Evolutionary conservation across 2,797 vertebrate genomes (phyloP), one percentile per base, ranked within the genome.

Genomic region (Linurgus olivaceus): DNA sequence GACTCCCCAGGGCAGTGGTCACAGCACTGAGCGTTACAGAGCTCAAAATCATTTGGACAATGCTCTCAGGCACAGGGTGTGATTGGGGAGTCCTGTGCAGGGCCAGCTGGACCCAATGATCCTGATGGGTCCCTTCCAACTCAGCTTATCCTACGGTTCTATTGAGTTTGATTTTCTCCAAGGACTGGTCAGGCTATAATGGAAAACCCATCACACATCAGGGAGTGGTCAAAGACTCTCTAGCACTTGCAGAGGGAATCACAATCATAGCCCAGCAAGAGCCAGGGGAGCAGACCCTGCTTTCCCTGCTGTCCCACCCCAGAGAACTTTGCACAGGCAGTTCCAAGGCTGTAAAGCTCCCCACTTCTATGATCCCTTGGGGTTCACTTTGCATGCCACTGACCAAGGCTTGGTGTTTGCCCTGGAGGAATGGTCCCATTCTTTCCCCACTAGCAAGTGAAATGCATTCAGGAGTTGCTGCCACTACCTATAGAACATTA

Each of bases 401-500:
- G 1, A 42, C 10, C 33, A 70, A 78, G n/a, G 51, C 9, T 31
- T 90, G 47, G 13, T 10, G 20, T 66, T 85, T 74, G 26, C 20
- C 31, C 59, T 3, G 10, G n/a, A 66, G 52, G 19, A 84, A 85
- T 1, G 6, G 24, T 71, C 37, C 54, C 63, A 28, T 54, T 81
- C 51, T 61, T 87, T 67, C 25, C 31, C 31, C 14, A 28, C 4
- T 2, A 4, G 11, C 0, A 0, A 54, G 24, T 40, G 31, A 86
- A 85, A 83, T 11, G 33, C 24, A 48, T 33, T 42, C 1, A 2
- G 50, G 29, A 81, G 17, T 35, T 58, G 13, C 20, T 54, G 12
- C 33, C 75, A 31, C 15, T 13, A 37, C 35, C 17, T 54, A 16
- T 0, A 57, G 24, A 86, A 9, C 3, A 15, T 40, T 19, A 55